A percentile compares a stretch with the other conserved stretches of the same genome.
Conservation (phyloP, 2,113 vertebrate genomes). For the Rutilus rutilus region DNA sequence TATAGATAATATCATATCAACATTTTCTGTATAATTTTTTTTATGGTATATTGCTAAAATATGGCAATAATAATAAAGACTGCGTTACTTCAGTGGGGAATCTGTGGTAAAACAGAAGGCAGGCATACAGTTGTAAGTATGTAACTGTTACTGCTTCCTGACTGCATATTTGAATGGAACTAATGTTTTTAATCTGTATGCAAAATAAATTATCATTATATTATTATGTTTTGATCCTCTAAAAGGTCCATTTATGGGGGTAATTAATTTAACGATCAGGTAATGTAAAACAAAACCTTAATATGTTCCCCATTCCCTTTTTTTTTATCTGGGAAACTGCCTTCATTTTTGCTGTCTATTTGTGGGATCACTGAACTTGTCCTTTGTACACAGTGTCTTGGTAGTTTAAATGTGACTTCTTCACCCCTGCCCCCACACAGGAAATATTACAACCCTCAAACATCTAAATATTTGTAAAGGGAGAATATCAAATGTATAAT, state of each 20-base stretch:
- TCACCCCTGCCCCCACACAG: neutral
- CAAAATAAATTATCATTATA: conserved; percentile 78
- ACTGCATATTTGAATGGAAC: conserved; percentile 71
- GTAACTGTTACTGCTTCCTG: conserved; percentile 56
- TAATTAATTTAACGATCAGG: neutral
- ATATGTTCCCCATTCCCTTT: neutral
- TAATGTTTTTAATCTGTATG: conserved; percentile 74
- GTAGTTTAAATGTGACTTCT: neutral
- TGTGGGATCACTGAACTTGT: conserved; percentile 3
- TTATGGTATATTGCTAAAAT: conserved; percentile 58
- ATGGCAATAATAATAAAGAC: conserved; percentile 49
- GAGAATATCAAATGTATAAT: neutral
- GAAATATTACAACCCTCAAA: conserved; percentile 7
- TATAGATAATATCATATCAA: conserved; percentile 51
- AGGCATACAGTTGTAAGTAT: conserved; percentile 64
- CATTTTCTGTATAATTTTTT: conserved; percentile 53
- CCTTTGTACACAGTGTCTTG: conserved; percentile 17
- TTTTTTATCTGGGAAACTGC: neutral
- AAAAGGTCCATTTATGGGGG: neutral
- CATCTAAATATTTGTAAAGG: conserved; percentile 13
- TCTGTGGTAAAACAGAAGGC: conserved; percentile 53
- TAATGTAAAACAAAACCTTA: neutral
- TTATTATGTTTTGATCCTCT: conserved; percentile 39
- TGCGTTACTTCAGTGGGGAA: conserved; percentile 22
- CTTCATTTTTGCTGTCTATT: neutral